Base-by-base conservation (phyloP, 1,140 invertebrate genomes). In the Cotesia vestalis region DNA sequence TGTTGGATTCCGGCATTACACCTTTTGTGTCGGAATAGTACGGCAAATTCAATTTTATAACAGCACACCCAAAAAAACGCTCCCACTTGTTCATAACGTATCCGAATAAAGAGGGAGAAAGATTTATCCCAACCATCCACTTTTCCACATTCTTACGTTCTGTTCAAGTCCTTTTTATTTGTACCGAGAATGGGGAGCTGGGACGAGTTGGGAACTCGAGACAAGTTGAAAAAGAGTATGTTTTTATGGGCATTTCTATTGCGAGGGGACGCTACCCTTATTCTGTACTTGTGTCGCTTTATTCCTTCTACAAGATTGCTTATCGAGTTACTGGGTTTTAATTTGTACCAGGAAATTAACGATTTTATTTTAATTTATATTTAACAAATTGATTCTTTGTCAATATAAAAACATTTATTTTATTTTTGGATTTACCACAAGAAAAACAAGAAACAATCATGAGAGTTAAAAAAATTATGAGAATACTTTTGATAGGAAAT, bases 1-100 rank as follows among this genome's bases (percentile, higher is more conserved):
- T 27, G 27, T 27, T 9, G 59, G 59, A 61, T 61, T 61, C 27
- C 59, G 27, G 59, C 34, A 61, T 61, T 61, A 61, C 59, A 61
- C 59, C 59, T 20, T 61, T 61, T 61, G 59, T 61, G 59, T 27
- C 59, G 5, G 27, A 12, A 34, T 61, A 27, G 59, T 8, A 11
- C 20, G 27, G 53, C 14, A 57, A 20, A 57, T 17, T 17, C 14
- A 3, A 52, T 46, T 57, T 35, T 53, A 34, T 57, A 14, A n/a
- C 36, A 38, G 3, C 1, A 27, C 27, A 27, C 27, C 27, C 27
- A 27, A 27, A 27, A 20, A 27, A 72, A 72, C 61, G 75, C 69
- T 77, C 73, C 71, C 76, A 78, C 77, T 79, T 78, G 73, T 67
- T 72, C 69, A 27, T 27, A 27, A 27, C 27, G 27, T 1, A 27